A percentile compares a stretch with the other conserved stretches of the same genome.
phyloP scores from a whole-genome alignment of 2,113 vertebrate genomes.

The Garra rufa region DNA sequence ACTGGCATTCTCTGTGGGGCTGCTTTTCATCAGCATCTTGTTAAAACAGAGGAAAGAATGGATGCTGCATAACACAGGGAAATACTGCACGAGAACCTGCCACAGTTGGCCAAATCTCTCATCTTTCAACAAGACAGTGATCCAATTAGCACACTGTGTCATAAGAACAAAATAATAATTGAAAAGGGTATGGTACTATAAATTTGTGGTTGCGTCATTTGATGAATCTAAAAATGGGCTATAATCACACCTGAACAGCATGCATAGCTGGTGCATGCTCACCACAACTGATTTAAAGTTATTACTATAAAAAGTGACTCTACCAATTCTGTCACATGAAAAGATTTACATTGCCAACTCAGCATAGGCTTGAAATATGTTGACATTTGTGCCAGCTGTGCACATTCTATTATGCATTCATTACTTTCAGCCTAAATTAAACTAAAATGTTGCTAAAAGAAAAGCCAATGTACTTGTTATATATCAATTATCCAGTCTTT shows the following conservation, averaged over 20 bases:
- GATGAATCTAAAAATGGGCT: neutral
- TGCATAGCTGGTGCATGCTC: neutral
- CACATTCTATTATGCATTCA: neutral
- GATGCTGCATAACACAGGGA: neutral
- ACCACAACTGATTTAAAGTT: neutral
- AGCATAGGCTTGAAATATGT: neutral
- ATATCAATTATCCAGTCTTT: neutral
- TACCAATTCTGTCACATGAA: neutral
- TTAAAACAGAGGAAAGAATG: neutral
- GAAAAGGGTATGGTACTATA: neutral
- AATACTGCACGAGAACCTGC: neutral
- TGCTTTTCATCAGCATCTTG: constrained; percentile 22
- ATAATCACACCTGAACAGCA: neutral
- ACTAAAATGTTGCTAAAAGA: neutral
- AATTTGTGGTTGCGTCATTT: neutral
- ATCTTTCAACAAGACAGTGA: neutral
- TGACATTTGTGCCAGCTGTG: neutral
- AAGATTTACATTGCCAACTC: neutral
- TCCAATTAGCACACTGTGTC: neutral
- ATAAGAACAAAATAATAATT: neutral
- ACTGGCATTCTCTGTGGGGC: constrained; percentile 5
- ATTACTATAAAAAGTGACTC: neutral
- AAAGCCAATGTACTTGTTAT: neutral
- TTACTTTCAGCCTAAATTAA: no score
- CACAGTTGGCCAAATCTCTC: neutral